phyloP scores from a whole-genome alignment of 2,797 vertebrate genomes.

The Takifugu ocellatus region DNA sequence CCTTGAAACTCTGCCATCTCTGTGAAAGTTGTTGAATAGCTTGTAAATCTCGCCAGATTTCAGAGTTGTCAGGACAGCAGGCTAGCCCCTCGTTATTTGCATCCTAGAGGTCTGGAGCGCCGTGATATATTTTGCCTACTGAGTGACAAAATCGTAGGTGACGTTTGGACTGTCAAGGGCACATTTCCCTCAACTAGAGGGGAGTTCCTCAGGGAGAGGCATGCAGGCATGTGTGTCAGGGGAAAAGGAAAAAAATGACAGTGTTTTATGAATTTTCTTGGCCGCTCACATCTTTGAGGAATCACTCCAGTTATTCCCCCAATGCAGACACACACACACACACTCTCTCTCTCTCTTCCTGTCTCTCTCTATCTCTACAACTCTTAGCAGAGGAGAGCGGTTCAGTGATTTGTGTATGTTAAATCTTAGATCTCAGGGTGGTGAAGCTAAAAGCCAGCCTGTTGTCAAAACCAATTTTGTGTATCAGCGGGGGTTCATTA shows the following conservation, averaged over 20 bases:
- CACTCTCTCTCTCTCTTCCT: no score
- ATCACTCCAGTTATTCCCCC: constrained; percentile 30
- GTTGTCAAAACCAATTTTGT: constrained; percentile 73
- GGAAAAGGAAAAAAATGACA: constrained; percentile 41
- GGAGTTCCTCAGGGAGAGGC: constrained; percentile 58
- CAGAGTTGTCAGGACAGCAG: constrained; percentile 32
- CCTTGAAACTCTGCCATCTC: constrained; percentile 14
- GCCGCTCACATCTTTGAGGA: constrained; percentile 61
- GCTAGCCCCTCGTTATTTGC: constrained; percentile 45
- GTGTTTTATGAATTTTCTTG: constrained; percentile 67
- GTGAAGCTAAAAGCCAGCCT: constrained; percentile 54
- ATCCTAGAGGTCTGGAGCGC: constrained; percentile 41
- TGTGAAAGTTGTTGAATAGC: constrained; percentile 36
- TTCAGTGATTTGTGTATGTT: constrained; percentile 54
- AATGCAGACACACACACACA: background rate
- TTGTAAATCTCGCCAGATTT: constrained; percentile 25
- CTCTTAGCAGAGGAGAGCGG: constrained; percentile 29
- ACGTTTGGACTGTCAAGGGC: constrained; percentile 68
- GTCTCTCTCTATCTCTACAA: constrained; percentile 1
- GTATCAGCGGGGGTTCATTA: constrained; percentile 65
- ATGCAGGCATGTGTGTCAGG: constrained; percentile 53
- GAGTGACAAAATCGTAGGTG: constrained; percentile 75
- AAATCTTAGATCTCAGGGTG: constrained; percentile 57
- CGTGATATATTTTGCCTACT: constrained; percentile 50
- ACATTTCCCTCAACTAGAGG: constrained; percentile 66